Conservation (phyloP, 2,113 vertebrate species). For the Lamprologus callipterus region DNA sequence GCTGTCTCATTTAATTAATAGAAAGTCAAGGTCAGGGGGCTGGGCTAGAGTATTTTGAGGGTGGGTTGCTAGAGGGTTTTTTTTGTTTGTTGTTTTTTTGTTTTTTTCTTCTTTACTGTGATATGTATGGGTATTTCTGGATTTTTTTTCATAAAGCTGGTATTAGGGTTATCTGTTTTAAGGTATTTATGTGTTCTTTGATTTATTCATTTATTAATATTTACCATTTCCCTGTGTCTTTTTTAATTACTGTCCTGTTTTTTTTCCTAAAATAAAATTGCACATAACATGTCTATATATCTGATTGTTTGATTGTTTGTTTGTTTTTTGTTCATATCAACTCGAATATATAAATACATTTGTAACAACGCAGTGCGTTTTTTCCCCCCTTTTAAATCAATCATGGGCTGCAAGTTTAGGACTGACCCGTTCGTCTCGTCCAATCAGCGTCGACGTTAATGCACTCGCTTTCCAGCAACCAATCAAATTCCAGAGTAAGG, state of each 20-base stretch:
- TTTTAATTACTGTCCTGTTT: neutral
- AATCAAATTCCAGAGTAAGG: slow-evolving; percentile 8
- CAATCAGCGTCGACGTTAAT: slow-evolving; percentile 32
- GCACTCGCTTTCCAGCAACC: neutral
- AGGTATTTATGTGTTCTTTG: slow-evolving; percentile 14
- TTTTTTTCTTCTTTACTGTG: slow-evolving; percentile 10
- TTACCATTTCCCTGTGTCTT: neutral
- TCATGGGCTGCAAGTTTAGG: neutral
- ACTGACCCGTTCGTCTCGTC: neutral
- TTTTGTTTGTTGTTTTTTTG: neutral
- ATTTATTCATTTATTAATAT: neutral
- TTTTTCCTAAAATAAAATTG: neutral
- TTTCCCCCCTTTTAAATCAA: neutral
- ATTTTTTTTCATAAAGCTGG: slow-evolving; percentile 48
- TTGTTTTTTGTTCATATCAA: neutral
- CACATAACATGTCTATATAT: neutral
- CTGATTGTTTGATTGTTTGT: neutral
- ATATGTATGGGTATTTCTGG: slow-evolving; percentile 21
- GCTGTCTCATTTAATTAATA: slow-evolving; percentile 32
- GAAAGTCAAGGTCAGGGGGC: slow-evolving; percentile 22
- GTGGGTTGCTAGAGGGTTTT: neutral
- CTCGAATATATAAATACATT: neutral
- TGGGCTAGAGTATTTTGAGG: neutral
- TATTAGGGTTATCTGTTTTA: slow-evolving; percentile 30
- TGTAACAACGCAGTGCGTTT: neutral